A percentile compares a stretch with the other conserved stretches of the same genome.
phyloP scores from a whole-genome alignment of 2,113 vertebrate genomes.

The Colossoma macropomum region DNA sequence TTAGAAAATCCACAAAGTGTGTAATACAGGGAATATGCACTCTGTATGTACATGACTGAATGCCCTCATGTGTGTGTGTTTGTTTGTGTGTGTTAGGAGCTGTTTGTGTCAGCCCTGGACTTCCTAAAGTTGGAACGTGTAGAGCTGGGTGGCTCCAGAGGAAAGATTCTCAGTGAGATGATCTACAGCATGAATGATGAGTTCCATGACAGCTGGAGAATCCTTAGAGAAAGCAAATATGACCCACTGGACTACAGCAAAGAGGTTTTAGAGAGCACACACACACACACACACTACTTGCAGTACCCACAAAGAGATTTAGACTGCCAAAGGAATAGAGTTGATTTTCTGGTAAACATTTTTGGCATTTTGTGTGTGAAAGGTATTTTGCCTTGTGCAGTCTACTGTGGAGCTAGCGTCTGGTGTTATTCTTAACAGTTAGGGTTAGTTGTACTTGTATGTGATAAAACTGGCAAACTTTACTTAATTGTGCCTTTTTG shows the following conservation, averaged over 20 bases:
- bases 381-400: background rate
- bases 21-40: too few species aligned
- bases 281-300: background rate
- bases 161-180: constrained; percentile 74
- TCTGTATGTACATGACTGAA: too few species aligned
- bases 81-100: constrained; percentile 64
- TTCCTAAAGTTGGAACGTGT: constrained; percentile 80
- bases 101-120: constrained; percentile 78
- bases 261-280: constrained; percentile 62
- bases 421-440: too few species aligned
- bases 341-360: too few species aligned
- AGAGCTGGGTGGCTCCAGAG: constrained; percentile 70
- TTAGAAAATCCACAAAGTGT: too few species aligned
- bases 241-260: constrained; percentile 73
- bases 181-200: constrained; percentile 73
- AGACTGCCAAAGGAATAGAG: background rate
- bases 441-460: too few species aligned
- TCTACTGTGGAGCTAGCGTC: too few species aligned
- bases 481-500: constrained; percentile 8
- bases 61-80: background rate
- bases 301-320: background rate
- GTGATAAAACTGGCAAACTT: background rate
- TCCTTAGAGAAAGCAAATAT: constrained; percentile 79
- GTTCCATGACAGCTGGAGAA: constrained; percentile 75
- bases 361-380: background rate